Evolutionary conservation across 2,113 vertebrate species (phyloP).

Genomic region (Pedetes capensis): DNA sequence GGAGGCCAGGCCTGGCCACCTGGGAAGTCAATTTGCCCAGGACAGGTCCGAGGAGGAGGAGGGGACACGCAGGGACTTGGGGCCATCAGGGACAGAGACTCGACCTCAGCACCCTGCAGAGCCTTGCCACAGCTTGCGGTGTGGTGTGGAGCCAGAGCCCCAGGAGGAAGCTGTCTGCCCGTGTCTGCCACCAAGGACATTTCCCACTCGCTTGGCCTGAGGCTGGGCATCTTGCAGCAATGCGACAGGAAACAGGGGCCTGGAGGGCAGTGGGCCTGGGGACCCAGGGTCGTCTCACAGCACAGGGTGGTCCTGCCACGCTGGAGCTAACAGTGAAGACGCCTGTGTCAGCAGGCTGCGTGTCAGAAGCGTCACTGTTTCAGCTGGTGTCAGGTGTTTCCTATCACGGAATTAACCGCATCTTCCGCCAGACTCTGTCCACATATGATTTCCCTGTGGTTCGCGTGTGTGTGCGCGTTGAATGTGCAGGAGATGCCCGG

Average conservation of each 20-base stretch:
- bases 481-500: not conserved
- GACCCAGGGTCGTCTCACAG: no score
- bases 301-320: no score
- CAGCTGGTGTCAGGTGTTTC: not conserved
- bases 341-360: rapidly evolving
- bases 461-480: not conserved
- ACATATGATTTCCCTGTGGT: not conserved
- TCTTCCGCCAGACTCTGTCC: not conserved
- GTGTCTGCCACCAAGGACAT: not conserved
- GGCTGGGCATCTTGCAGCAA: rapidly evolving
- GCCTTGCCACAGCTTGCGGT: rapidly evolving
- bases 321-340: no score
- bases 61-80: not conserved
- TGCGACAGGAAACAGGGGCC: rapidly evolving
- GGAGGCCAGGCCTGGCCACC: not conserved
- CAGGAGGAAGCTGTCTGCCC: no score
- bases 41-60: not conserved
- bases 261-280: not conserved
- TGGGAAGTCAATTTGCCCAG: not conserved
- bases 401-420: not conserved
- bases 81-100: not conserved
- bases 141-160: not conserved
- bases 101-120: rapidly evolving
- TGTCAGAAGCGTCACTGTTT: rapidly evolving
- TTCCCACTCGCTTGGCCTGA: no score